Percentiles rank a stretch among this genome's conserved stretches.
phyloP scores from a whole-genome alignment of 92 coral and sea anemone species.

The Ricordea florida region DNA sequence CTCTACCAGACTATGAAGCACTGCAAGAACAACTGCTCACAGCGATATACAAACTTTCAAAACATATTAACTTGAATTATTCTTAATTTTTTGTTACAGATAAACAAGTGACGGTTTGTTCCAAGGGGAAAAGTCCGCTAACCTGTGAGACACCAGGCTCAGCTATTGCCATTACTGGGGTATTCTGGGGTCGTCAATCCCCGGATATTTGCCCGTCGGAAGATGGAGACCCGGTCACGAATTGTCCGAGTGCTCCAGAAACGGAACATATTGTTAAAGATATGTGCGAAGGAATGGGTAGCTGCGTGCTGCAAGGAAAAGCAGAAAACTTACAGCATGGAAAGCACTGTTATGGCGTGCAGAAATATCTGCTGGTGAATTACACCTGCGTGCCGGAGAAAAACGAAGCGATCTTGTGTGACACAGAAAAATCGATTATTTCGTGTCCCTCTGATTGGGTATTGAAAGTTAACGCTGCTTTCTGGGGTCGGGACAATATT shows the following conservation, averaged over 20 bases:
- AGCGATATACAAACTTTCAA: too few relatives aligned
- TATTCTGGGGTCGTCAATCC: conserved; percentile 93
- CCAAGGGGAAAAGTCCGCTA: conserved; percentile 80
- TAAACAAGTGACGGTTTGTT: conserved; percentile 81
- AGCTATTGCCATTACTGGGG: conserved; percentile 92
- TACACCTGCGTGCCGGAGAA: conserved; percentile 95
- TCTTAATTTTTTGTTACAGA: conserved; percentile 29
- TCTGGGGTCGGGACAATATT: conserved; percentile 77
- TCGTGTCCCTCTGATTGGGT: conserved; percentile 94
- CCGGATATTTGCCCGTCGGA: conserved; percentile 94
- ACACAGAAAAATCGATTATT: conserved; percentile 76
- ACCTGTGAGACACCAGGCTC: conserved; percentile 94
- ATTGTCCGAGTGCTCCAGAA: conserved; percentile 84
- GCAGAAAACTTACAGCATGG: conserved; percentile 81
- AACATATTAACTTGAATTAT: neutral
- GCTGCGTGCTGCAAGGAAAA: conserved; percentile 89
- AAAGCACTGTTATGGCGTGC: conserved; percentile 89
- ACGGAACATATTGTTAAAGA: conserved; percentile 82
- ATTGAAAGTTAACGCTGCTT: conserved; percentile 84
- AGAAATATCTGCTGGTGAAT: conserved; percentile 83
- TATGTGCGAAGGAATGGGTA: conserved; percentile 95
- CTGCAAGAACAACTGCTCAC: too few relatives aligned
- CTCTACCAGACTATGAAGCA: too few relatives aligned
- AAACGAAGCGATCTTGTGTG: conserved; percentile 81
- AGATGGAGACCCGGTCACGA: conserved; percentile 86